A percentile compares a stretch with the other conserved stretches of the same genome.
phyloP scores from a whole-genome alignment of 1,140 invertebrate genomes.

The Oscheius sp. region DNA sequence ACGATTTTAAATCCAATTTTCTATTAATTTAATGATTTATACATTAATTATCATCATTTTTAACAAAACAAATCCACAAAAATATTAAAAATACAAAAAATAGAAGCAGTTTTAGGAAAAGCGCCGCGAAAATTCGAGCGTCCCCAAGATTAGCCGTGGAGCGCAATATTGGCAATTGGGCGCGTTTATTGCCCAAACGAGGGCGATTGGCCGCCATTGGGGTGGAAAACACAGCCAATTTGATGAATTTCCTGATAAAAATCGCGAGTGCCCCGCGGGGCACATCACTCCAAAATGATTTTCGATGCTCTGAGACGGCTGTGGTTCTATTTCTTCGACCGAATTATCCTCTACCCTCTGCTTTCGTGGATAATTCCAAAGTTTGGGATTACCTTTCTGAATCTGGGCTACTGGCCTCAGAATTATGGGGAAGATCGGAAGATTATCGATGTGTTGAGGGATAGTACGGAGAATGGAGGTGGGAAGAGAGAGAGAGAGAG shows the following conservation, averaged over 20 bases:
- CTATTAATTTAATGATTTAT: too few species aligned
- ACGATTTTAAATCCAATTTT: too few species aligned
- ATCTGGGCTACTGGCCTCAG: conserved; percentile 24
- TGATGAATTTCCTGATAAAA: neutral
- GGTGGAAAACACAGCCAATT: neutral
- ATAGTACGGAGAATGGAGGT: too few species aligned
- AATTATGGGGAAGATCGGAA: neutral
- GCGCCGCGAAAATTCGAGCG: too few species aligned
- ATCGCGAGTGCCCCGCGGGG: too few species aligned
- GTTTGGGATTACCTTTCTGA: conserved; percentile 24
- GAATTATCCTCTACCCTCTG: conserved; percentile 28
- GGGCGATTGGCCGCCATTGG: neutral
- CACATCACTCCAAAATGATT: neutral
- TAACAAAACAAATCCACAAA: too few species aligned
- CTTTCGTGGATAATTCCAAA: conserved; percentile 6
- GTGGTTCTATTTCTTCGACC: conserved; percentile 23
- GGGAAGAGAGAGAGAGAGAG: too few species aligned
- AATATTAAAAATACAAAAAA: too few species aligned
- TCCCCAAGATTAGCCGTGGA: neutral
- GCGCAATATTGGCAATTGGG: neutral
- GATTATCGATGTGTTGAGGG: neutral
- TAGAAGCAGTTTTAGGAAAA: too few species aligned
- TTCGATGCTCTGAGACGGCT: neutral
- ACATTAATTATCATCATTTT: too few species aligned
- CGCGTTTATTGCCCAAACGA: neutral